Conservation (phyloP, 1,140 invertebrate genomes). For the Varroa destructor region DNA sequence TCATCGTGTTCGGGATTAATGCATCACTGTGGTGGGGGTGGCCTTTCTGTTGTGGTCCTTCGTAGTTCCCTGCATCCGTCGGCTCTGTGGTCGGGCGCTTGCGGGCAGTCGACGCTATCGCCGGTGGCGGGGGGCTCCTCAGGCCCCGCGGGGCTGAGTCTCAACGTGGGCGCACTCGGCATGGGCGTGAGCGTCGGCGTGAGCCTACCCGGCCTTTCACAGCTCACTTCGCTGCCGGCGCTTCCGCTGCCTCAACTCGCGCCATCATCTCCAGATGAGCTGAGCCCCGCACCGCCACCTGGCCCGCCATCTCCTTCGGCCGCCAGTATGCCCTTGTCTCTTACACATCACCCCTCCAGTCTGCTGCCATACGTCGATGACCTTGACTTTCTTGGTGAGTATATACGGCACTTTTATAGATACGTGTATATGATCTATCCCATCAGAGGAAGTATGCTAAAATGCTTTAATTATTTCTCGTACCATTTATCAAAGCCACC, state of each 20-base stretch:
- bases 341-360: slow-evolving; percentile 6
- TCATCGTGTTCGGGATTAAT: too few relatives aligned
- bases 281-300: slow-evolving; percentile 1
- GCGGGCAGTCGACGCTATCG: slow-evolving; percentile 20
- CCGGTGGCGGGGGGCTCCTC: slow-evolving; percentile 22
- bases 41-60: too few relatives aligned
- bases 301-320: slow-evolving; percentile 13
- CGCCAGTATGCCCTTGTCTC: slow-evolving; percentile 12
- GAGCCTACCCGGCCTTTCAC: too few relatives aligned
- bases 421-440: too few relatives aligned
- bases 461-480: too few relatives aligned
- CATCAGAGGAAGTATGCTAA: too few relatives aligned
- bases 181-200: too few relatives aligned
- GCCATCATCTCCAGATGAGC: slow-evolving; percentile 19
- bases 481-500: too few relatives aligned
- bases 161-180: slow-evolving; percentile 13
- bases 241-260: slow-evolving; percentile 8
- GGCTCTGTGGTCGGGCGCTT: slow-evolving; percentile 17
- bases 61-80: slow-evolving; percentile 21
- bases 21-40: too few relatives aligned
- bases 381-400: slow-evolving; percentile 24
- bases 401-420: too few relatives aligned
- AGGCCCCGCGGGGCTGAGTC: slow-evolving; percentile 16
- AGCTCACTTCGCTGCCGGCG: slow-evolving; percentile 12
- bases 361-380: slow-evolving; percentile 25